A percentile compares a stretch with the other conserved stretches of the same genome.
These are phyloP conservation scores for Chloromyia formosa DNA, from an alignment of 2,888 invertebrate genomes.

Conservation along the genomic window DNA sequence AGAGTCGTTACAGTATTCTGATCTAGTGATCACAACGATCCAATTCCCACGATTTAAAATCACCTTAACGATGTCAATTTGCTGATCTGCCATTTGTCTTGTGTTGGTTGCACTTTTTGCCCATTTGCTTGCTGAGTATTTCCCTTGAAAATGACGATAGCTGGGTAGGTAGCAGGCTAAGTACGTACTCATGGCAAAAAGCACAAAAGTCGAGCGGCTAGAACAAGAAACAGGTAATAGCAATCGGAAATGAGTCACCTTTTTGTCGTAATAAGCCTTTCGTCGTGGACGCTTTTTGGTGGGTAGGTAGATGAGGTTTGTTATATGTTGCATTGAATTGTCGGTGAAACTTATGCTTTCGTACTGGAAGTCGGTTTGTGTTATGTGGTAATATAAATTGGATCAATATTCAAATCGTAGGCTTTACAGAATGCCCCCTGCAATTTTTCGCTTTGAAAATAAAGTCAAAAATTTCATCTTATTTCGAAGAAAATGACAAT, in stretches of 20 bases:
- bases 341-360: too few relatives aligned
- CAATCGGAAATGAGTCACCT: slow-evolving; percentile 27
- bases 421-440: too few relatives aligned
- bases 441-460: too few relatives aligned
- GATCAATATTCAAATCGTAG: too few relatives aligned
- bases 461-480: too few relatives aligned
- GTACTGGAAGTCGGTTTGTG: too few relatives aligned
- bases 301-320: background rate
- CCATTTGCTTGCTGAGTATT: background rate
- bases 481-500: too few relatives aligned
- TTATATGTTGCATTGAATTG: background rate
- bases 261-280: slow-evolving; percentile 5
- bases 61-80: slow-evolving; percentile 33
- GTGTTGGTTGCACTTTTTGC: background rate
- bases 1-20: background rate
- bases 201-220: background rate
- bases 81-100: background rate
- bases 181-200: too few relatives aligned
- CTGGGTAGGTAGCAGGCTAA: too few relatives aligned
- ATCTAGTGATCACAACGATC: background rate
- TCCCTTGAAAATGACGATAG: background rate
- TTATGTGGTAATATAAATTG: too few relatives aligned
- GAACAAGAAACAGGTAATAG: background rate
- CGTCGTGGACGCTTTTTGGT: background rate
- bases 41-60: slow-evolving; percentile 27